Percentiles rank a stretch among this genome's conserved stretches.
Evolutionary conservation across 2,113 vertebrate species (phyloP).

Genomic region (Micronycteris hirsuta): DNA sequence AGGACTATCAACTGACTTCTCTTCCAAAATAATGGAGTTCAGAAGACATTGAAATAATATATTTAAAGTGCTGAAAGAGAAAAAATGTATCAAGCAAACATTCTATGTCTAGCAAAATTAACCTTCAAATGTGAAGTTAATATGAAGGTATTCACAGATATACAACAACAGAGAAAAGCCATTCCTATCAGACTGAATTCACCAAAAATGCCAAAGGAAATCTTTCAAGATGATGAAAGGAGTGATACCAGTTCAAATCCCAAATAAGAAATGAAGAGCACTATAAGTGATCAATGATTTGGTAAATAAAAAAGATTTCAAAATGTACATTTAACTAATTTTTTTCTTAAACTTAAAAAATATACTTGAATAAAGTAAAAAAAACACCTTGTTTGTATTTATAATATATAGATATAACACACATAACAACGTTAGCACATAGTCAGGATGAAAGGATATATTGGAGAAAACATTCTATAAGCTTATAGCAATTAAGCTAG

Average conservation of each 20-base stretch:
- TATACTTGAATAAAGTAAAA: neutral
- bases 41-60: neutral
- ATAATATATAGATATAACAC: neutral
- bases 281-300: neutral
- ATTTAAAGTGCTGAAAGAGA: neutral
- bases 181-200: neutral
- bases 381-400: neutral
- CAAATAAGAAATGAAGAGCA: neutral
- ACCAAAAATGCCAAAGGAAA: slow-evolving; percentile 17
- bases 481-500: neutral
- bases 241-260: neutral
- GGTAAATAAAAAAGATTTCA: neutral
- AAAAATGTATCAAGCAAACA: neutral
- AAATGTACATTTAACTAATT: neutral
- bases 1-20: neutral
- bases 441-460: neutral
- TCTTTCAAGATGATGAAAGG: neutral
- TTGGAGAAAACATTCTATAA: neutral
- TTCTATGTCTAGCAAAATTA: neutral
- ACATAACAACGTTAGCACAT: neutral
- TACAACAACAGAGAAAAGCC: neutral
- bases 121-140: neutral
- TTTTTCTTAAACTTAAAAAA: neutral
- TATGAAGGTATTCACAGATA: neutral
- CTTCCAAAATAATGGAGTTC: neutral